Percentiles rank a stretch among this genome's conserved stretches.
Conservation (phyloP, 2,888 invertebrate species). For the Aspidiotus destructor region DNA sequence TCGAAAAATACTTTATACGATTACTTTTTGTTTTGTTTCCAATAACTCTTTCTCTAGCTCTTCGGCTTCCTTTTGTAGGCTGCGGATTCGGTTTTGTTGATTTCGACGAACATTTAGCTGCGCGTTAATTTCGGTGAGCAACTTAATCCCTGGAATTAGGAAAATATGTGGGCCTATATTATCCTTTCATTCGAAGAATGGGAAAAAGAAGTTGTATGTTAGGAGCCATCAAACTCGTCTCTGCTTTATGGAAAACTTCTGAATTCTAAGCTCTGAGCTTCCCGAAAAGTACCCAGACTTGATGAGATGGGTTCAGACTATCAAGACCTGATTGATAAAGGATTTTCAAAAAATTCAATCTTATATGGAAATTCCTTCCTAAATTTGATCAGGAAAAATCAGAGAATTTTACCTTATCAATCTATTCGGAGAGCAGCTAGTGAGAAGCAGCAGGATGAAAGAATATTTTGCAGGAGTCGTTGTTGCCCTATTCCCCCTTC, state of each 20-base stretch:
- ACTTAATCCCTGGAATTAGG: conserved; percentile 16
- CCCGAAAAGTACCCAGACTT: too few relatives aligned
- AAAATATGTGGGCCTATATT: too few relatives aligned
- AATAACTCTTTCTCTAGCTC: conserved; percentile 24
- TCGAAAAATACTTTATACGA: too few relatives aligned
- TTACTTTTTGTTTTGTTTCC: conserved; percentile 21
- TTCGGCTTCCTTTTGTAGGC: conserved; percentile 26
- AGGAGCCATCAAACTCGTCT: too few relatives aligned
- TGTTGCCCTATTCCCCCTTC: too few relatives aligned
- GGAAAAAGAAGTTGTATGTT: too few relatives aligned
- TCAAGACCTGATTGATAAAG: neutral
- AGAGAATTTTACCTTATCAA: neutral
- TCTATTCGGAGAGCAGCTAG: neutral
- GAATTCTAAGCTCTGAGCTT: too few relatives aligned
- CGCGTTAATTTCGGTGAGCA: conserved; percentile 24
- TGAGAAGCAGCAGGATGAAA: too few relatives aligned
- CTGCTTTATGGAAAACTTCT: too few relatives aligned
- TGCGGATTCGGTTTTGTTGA: conserved; percentile 7
- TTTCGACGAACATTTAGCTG: conserved; percentile 13
- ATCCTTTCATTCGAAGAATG: too few relatives aligned
- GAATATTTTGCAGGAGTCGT: too few relatives aligned
- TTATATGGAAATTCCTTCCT: neutral
- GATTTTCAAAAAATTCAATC: neutral
- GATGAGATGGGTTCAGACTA: too few relatives aligned
- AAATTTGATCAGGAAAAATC: neutral